Evolutionary conservation across 2,888 invertebrate species (phyloP), one percentile per base, ranked within the genome.

Genomic region (Troides aeacus): DNA sequence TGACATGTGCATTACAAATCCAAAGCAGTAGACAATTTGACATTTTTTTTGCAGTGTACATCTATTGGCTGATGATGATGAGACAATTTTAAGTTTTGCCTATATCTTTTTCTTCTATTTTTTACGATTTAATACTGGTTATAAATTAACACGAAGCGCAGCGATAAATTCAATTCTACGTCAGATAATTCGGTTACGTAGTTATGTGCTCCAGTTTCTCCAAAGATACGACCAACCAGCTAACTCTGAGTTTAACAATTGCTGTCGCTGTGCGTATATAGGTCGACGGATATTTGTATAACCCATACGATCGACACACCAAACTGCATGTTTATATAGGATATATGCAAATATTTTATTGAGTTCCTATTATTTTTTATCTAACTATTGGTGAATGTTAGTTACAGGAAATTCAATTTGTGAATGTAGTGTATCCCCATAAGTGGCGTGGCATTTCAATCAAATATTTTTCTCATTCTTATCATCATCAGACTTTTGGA

Each of bases 261-360:
- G 50, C 60, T 10, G n/a, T n/a, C 56, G 57, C 5, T 30, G 65
- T 66, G 24, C 57, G 59, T 60, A 46, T 65, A 3, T 64, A 64
- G 64, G 24, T 6, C 64, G 58, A 42, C 50, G 24, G n/a, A 36
- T 60, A 36, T 60, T 66, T 60, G 66, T 60, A 36, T 46, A 65
- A 65, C 46, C 60, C 4, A 58, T 46, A 30, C 30, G 50, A 60
- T 60, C 60, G 66, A 30, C 24, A 21, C 30, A 53, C 60, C 60
- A 15, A 66, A 60, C 21, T 53, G n/a, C 50, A 59, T 50, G 53
- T 66, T 50, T 66, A 60, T 36, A 59, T 60, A 36, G 30, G 60
- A 65, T 23, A 66, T 50, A 30, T 30, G 30, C 30, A 5, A 30
- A 30, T 30, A 3, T 30, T 30, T 30, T 30, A 30, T 30, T 30